A percentile compares a stretch with the other conserved stretches of the same genome.
Evolutionary conservation across 2,888 invertebrate genomes (phyloP).

Genomic region (Masnerella sp.): DNA sequence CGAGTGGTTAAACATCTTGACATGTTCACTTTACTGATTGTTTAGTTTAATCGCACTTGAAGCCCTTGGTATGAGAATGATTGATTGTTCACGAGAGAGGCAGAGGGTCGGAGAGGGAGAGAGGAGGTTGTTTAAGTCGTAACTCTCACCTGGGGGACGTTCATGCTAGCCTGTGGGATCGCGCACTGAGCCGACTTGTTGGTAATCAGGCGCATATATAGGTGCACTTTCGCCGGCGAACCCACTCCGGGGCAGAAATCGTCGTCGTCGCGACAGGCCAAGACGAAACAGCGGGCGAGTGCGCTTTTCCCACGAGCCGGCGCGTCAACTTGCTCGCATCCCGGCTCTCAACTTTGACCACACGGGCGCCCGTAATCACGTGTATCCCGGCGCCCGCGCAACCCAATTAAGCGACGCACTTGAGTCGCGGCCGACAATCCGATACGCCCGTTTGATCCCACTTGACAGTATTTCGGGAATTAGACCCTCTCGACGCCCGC

Average conservation of each 20-base stretch:
- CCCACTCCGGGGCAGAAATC: constrained; percentile 71
- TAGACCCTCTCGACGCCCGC: no score
- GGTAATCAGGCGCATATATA: constrained; percentile 76
- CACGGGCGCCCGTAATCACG: not conserved
- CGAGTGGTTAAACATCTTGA: constrained; percentile 1
- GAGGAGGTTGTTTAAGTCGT: constrained; percentile 33
- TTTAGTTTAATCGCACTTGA: constrained; percentile 24
- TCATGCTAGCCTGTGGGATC: constrained; percentile 72
- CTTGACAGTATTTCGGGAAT: constrained; percentile 10
- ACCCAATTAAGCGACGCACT: constrained; percentile 2
- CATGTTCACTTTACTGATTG: constrained; percentile 9
- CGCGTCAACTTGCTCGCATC: constrained; percentile 38
- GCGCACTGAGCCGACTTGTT: constrained; percentile 72
- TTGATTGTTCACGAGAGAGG: constrained; percentile 9
- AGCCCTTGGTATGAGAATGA: constrained; percentile 7
- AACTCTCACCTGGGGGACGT: constrained; percentile 73
- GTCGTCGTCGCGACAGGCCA: constrained; percentile 53
- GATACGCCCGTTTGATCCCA: constrained; percentile 12
- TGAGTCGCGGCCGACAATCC: constrained; percentile 15
- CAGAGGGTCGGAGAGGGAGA: constrained; percentile 1
- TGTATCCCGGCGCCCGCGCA: not conserved
- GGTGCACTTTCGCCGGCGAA: constrained; percentile 73
- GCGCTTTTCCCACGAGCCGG: constrained; percentile 66
- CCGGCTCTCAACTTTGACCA: constrained; percentile 17
- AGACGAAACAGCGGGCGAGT: constrained; percentile 47